Base-by-base conservation (phyloP, 2,797 vertebrate genomes). In the Acanthurus tractus region DNA sequence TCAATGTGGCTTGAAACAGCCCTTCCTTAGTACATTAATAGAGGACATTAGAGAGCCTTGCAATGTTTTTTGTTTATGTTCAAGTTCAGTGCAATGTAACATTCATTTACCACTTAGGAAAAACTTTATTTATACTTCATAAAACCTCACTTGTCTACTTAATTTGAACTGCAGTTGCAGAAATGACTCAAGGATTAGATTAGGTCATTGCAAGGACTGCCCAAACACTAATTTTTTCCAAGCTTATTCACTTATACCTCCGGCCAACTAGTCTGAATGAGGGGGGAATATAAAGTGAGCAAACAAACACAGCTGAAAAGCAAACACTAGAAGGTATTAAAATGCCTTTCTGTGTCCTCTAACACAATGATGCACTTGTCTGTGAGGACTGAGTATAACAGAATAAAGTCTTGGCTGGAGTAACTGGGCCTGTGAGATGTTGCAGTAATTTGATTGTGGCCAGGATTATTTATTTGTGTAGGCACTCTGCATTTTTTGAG, bases 281-380 rank as follows among this genome's bases (percentile, higher is more conserved):
- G 69, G 63, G 73, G 78, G 61, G 65, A 63, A 59, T 66, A 75
- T 70, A 82, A 88, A 83, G 61, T 2, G 5, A 71, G 50, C 82
- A 81, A 86, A 87, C 81, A 88, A 85, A 78, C 79, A 59, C 48
- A 63, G 54, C 84, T 53, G 78, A 63, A 92, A 88, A 83, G 74
- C 81, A 91, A 93, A 92, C 90, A 85, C 67, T 53, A 36, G 74
- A 49, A 17, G 49, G 72, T 85, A 77, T 78, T 78, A 83, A 86
- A 87, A 74, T 70, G 79, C 9, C 50, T 44, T 70, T 78, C 63
- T 89, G 80, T 93, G 79, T 88, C 48, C 45, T 1, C 38, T 17
- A 8, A 56, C 68, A 92, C 90, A 94, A 89, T 88, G 86, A 58
- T 59, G 59, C 62, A 5, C 71, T 88, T 93, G 92, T 93, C 57